A percentile compares a stretch with the other conserved stretches of the same genome.
These are phyloP conservation scores for Ormia ochracea DNA, from an alignment of 2,888 invertebrate genomes.

Conservation along the genomic window DNA sequence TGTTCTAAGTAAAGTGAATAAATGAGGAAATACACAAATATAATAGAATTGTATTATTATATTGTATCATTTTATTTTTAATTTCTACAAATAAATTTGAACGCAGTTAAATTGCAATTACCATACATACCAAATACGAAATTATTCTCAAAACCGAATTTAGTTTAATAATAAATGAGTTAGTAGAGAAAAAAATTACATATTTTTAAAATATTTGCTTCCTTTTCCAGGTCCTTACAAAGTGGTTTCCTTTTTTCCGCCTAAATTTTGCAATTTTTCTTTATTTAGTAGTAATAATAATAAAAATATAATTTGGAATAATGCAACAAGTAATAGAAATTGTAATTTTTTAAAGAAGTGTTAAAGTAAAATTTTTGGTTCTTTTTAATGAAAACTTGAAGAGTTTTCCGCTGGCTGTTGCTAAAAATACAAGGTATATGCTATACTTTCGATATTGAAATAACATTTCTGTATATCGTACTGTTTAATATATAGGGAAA, in stretches of 20 bases:
- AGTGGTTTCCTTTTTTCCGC: not conserved
- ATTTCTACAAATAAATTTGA: no score
- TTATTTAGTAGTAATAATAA: not conserved
- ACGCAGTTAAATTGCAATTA: slow-evolving; percentile 41
- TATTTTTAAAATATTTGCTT: not conserved
- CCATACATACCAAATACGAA: slow-evolving; percentile 15
- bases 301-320: slow-evolving; percentile 4
- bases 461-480: slow-evolving; percentile 7
- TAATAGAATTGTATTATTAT: not conserved
- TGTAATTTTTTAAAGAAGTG: not conserved
- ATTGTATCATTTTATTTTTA: slow-evolving; percentile 29
- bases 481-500: slow-evolving; percentile 17
- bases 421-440: not conserved
- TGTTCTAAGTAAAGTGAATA: no score
- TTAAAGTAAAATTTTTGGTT: not conserved
- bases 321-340: not conserved
- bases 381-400: not conserved
- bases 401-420: not conserved
- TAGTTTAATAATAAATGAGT: slow-evolving; percentile 14
- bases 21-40: not conserved
- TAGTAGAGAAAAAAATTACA: not conserved
- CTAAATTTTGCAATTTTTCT: not conserved
- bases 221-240: not conserved
- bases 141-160: slow-evolving; percentile 17
- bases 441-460: not conserved